Base-by-base conservation (phyloP, 2,797 vertebrate genomes). In the Melopsittacus undulatus region DNA sequence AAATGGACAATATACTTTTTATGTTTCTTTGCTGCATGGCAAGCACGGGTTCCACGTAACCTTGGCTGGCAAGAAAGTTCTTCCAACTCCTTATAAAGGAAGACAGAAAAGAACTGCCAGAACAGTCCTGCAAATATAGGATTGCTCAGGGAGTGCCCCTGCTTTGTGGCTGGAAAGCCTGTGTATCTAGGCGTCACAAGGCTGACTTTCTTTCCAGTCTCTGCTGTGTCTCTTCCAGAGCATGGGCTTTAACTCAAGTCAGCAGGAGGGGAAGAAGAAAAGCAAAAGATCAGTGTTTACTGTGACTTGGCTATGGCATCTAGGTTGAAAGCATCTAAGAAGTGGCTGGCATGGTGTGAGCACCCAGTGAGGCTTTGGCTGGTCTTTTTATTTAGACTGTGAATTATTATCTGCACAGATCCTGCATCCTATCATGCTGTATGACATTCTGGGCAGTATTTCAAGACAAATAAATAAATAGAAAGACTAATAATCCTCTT, bases 391-490 rank as follows among this genome's bases (percentile, higher is more conserved):
- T 82, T 84, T 61, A n/a, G 59, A 1, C 48, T 76, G 75, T 66
- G 75, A 64, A 45, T 89, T 91, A 40, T 69, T 80, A 66, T 88
- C 69, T 92, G 57, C 56, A 79, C 83, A 90, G 54, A 79, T 79
- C 49, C 85, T 91, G 56, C 68, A 72, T 85, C 76, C 67, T 32
- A 9, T 70, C 0, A 0, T 83, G 73, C 72, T 30, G 0, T 32
- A 5, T 32, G 83, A 84, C 56, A 12, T 62, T 94, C 85, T 85
- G 81, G 94, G 90, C 94, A 83, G 45, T 64, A 18, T 46, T 91
- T 89, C 87, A 95, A 77, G 77, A 21, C 30, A 96, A 94, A 94
- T 84, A 93, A 92, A 89, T 82, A 77, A 86, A 83, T 40, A 82
- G 67, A 36, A 82, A 43, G 11, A 40, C 63, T 66, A 92, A 90